Base-by-base conservation (phyloP, 2,797 vertebrate species). In the Lithobates sylvaticus region DNA sequence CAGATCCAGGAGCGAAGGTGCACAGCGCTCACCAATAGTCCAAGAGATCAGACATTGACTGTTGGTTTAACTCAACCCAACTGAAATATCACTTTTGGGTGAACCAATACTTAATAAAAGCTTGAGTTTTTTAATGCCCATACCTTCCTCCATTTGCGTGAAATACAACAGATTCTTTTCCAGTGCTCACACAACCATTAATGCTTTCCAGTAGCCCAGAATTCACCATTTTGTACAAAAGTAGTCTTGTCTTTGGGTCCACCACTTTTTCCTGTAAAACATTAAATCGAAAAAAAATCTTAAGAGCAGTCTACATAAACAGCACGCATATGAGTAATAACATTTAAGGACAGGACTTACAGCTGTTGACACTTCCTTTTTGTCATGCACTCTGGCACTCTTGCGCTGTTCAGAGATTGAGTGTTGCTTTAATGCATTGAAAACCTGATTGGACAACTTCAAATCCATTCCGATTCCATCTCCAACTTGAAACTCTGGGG, bases 161-260 rank as follows among this genome's bases (percentile, higher is more conserved):
- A 91, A 99, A 98, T 69, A 99, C 97, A 78, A 99, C 98, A 0
- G 98, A 97, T 90, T 99, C 98, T 78, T 99, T 99, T 81, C 98
- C 98, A 23, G 97, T 99, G 92, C 97, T 98, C 94, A 99, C 96
- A 93, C 97, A 99, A 91, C 98, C 98, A 88, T 97, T 99, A 87
- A 99, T 96, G 58, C 95, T 96, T 79, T 99, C 98, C 92, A 99
- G 88, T 83, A 97, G 90, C 61, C 98, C 97, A 84, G 95, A 91
- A 88, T 95, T 99, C 90, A 99, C 96, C 97, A 99, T 99, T 89
- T 99, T 99, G 83, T 96, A 99, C 94, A 99, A 96, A 67, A 99
- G 95, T 89, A 99, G 94, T 72, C 98, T 97, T 2, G 98, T 99
- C 90, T 96, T 97, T 75, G 97, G 95, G 91, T 99, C 98, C 88